Evolutionary conservation across 2,113 vertebrate genomes (phyloP).

Genomic region (Zeus faber): DNA sequence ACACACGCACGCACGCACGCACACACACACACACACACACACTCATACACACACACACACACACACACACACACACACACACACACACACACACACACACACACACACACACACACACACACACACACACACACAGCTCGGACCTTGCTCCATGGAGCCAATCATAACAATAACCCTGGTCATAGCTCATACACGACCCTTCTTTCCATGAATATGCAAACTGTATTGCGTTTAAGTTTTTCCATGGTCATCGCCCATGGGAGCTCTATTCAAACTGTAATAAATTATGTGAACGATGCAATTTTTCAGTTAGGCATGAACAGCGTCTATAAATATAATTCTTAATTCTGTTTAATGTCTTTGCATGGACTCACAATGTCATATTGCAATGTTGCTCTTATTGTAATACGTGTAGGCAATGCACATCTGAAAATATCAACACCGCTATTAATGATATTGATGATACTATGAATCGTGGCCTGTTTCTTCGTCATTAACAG

Average conservation of each 20-base stretch:
- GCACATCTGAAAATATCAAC: no score
- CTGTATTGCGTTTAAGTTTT: constrained; percentile 33
- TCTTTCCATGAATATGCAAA: constrained; percentile 48
- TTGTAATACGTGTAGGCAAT: no score
- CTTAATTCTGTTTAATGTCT: not conserved
- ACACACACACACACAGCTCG: constrained; percentile 40
- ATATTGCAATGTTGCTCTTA: not conserved
- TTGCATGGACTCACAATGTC: not conserved
- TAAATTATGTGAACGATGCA: not conserved
- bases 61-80: not conserved
- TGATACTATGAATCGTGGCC: no score
- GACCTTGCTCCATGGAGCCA: constrained; percentile 55
- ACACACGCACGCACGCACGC: constrained; percentile 14
- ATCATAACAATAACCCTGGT: constrained; percentile 66
- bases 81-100: not conserved
- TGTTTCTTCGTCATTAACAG: no score
- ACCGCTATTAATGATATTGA: no score
- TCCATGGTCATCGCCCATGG: constrained; percentile 38
- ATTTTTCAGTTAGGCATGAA: no score
- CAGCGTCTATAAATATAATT: constrained; percentile 2
- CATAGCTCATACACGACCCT: constrained; percentile 27
- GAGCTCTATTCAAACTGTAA: constrained; percentile 17
- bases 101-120: not conserved
- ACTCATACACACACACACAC: not conserved
- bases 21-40: no score